Percentiles rank a stretch among this genome's conserved stretches.
Evolutionary conservation across 2,888 invertebrate genomes (phyloP).

Genomic region (Cacoxenus indagator): DNA sequence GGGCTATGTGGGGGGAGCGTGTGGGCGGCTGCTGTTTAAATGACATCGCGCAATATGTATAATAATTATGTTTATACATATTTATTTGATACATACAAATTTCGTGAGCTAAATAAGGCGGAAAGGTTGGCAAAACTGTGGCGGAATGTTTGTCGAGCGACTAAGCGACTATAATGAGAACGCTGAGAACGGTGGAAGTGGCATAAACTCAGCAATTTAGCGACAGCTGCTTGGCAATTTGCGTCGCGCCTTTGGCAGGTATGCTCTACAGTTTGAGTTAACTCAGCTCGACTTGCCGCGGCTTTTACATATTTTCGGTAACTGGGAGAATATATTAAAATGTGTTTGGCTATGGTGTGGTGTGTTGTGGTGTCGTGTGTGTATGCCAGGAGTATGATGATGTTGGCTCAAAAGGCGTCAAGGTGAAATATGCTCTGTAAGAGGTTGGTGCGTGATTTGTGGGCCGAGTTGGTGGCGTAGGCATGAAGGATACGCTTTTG

Average conservation of each 20-base stretch:
- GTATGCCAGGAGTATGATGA: too few species aligned
- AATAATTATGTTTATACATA: slow-evolving; percentile 53
- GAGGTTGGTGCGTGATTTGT: neutral
- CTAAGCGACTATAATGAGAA: neutral
- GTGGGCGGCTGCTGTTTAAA: slow-evolving; percentile 38
- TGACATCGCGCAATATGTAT: slow-evolving; percentile 65
- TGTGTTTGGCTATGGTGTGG: neutral
- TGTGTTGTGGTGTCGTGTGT: too few species aligned
- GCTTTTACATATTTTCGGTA: neutral
- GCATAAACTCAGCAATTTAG: neutral
- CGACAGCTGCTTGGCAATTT: slow-evolving; percentile 17
- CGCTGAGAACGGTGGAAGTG: neutral
- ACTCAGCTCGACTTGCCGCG: too few species aligned
- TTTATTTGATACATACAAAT: slow-evolving; percentile 16
- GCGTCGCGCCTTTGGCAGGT: slow-evolving; percentile 18
- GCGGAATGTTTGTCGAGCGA: neutral
- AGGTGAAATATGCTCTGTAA: slow-evolving; percentile 10
- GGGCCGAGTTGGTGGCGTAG: neutral
- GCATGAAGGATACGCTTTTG: slow-evolving; percentile 14
- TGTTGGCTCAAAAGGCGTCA: slow-evolving; percentile 9
- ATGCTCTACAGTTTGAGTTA: neutral
- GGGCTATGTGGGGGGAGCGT: neutral
- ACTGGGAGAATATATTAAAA: neutral
- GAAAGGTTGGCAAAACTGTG: slow-evolving; percentile 14
- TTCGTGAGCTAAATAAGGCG: slow-evolving; percentile 1